These are phyloP conservation scores for Amphimedon queenslandica DNA, from an alignment of 37 sponge, comb jelly and placozoan species.

Conservation along the genomic window DNA sequence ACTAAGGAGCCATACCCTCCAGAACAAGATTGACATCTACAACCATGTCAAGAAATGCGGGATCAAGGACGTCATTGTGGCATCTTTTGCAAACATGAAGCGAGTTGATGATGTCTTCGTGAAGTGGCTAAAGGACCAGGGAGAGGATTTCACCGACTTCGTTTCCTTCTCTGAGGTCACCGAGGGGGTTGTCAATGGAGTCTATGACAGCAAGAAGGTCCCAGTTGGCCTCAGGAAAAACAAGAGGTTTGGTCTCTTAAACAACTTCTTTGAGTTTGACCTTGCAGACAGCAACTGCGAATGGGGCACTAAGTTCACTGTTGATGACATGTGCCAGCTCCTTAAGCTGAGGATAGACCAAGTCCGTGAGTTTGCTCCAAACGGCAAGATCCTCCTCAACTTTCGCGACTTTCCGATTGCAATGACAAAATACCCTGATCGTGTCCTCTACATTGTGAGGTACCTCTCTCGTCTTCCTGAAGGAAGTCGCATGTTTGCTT, in stretches of 20 bases:
- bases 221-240: conserved; percentile 64
- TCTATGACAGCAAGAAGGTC: conserved; percentile 47
- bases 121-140: conserved; percentile 35
- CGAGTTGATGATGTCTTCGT: conserved; percentile 78
- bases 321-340: conserved; percentile 51
- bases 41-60: conserved; percentile 70
- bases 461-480: conserved; percentile 59
- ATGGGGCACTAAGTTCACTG: conserved; percentile 57
- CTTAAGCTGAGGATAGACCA: conserved; percentile 55
- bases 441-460: conserved; percentile 46
- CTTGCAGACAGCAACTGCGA: conserved; percentile 27
- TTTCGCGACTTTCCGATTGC: conserved; percentile 69
- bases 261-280: conserved; percentile 75
- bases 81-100: conserved; percentile 66
- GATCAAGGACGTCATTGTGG: conserved; percentile 68
- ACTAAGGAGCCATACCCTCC: conserved; percentile 75
- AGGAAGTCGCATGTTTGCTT: conserved; percentile 36
- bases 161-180: conserved; percentile 76
- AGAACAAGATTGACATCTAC: conserved; percentile 69
- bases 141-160: conserved; percentile 50
- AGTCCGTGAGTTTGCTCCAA: conserved; percentile 26
- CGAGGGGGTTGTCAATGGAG: conserved; percentile 30
- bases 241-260: conserved; percentile 51
- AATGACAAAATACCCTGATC: conserved; percentile 53
- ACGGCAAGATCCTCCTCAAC: conserved; percentile 64